These are phyloP conservation scores for Trogon melanurus DNA, from an alignment of 2,113 vertebrate species.

Conservation along the genomic window DNA sequence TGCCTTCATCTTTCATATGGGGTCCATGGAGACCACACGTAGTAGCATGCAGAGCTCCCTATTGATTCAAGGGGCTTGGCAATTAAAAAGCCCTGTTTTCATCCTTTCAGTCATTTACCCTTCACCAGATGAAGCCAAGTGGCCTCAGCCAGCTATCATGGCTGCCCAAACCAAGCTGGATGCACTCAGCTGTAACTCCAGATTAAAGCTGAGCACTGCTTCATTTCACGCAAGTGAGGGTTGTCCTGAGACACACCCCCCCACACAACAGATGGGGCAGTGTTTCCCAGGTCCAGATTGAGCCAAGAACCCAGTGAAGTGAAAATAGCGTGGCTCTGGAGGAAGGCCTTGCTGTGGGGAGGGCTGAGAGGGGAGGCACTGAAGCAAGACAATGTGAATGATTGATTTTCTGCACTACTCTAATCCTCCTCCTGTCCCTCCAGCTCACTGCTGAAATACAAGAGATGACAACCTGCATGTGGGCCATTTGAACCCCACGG, in stretches of 20 bases:
- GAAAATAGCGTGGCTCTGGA: neutral
- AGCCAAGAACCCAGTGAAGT: neutral
- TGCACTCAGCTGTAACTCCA: neutral
- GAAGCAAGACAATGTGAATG: neutral
- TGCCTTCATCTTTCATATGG: slow-evolving; percentile 48
- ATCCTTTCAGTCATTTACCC: slow-evolving; percentile 25
- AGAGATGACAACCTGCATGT: neutral
- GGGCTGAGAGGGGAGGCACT: neutral
- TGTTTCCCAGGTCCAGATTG: neutral
- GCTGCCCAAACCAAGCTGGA: neutral
- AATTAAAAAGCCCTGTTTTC: slow-evolving; percentile 46
- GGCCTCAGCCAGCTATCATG: neutral
- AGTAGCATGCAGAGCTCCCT: neutral
- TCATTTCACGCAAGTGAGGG: neutral
- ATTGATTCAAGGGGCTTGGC: slow-evolving; percentile 50
- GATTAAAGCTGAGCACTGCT: neutral
- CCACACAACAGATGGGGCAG: neutral
- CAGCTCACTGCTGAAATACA: neutral
- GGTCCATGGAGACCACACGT: slow-evolving; percentile 53
- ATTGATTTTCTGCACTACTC: neutral
- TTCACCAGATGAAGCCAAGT: slow-evolving; percentile 25
- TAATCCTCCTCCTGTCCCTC: neutral
- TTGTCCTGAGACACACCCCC: neutral
- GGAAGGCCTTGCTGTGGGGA: neutral
- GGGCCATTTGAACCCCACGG: neutral